Conservation (phyloP, 2,888 invertebrate species). For the Volucella bombylans region DNA sequence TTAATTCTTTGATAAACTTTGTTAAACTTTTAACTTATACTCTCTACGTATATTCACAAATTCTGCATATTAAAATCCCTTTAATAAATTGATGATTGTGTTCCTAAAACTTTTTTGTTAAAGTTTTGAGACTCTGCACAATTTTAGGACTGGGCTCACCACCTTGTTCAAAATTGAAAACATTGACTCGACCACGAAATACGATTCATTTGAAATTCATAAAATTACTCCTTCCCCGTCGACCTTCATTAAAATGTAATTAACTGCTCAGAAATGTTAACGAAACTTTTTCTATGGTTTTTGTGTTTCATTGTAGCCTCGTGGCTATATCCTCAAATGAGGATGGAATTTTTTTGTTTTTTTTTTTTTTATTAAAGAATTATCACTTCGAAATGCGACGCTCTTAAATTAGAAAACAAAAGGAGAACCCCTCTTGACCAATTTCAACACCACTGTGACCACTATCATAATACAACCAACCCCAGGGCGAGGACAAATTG, state of each 20-base stretch:
- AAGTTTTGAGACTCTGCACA: not conserved
- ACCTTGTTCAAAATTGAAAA: conserved; percentile 5
- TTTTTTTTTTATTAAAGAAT: conserved; percentile 26
- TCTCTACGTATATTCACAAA: no score
- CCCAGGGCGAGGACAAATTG: not conserved
- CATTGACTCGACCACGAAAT: not conserved
- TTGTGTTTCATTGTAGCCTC: not conserved
- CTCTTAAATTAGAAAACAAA: conserved; percentile 4
- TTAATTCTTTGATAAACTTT: no score
- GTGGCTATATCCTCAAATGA: not conserved
- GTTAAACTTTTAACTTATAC: no score
- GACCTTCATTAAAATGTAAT: conserved; percentile 49
- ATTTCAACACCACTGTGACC: not conserved
- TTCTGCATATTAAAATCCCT: no score
- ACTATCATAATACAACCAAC: conserved; percentile 10
- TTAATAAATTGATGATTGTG: no score
- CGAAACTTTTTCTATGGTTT: conserved; percentile 18
- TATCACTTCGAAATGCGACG: conserved; percentile 34
- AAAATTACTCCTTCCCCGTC: not conserved
- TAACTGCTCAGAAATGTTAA: conserved; percentile 35
- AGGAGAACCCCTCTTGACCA: conserved; percentile 23
- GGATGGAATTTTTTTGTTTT: not conserved
- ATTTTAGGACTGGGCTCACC: not conserved
- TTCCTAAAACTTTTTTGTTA: no score
- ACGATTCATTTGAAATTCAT: conserved; percentile 10